Percentiles rank a stretch among this genome's conserved stretches.
These are phyloP conservation scores for Microcebus lehilahytsara DNA, from an alignment of 2,113 vertebrate species.

Conservation along the genomic window DNA sequence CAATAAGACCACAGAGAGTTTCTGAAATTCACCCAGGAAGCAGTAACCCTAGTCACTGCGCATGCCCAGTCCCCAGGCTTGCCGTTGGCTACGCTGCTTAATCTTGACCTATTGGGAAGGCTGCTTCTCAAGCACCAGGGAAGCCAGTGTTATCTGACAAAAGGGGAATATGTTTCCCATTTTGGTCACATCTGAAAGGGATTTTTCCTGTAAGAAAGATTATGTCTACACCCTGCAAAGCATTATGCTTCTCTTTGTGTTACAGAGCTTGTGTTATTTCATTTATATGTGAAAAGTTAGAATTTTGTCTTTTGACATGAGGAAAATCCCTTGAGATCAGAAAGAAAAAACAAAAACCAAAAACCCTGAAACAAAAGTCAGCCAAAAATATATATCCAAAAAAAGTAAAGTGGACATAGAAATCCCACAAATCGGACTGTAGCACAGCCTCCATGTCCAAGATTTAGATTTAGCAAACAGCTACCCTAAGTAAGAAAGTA, in stretches of 20 bases:
- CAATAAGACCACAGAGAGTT: not conserved
- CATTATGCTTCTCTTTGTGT: not conserved
- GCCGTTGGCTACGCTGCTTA: not conserved
- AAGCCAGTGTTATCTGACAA: not conserved
- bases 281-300: constrained; percentile 43
- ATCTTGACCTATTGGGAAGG: not conserved
- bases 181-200: constrained; percentile 52
- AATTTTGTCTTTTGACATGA: constrained; percentile 30
- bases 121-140: not conserved
- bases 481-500: constrained; percentile 10
- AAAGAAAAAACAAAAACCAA: not conserved
- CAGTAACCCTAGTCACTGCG: fast-evolving
- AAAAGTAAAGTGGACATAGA: not conserved
- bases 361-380: not conserved
- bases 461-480: not conserved
- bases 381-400: not conserved
- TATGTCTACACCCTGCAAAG: constrained; percentile 1
- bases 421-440: not conserved
- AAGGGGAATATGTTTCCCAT: constrained; percentile 16
- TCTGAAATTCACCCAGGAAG: not conserved
- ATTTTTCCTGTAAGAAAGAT: constrained; percentile 44
- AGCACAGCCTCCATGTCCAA: not conserved
- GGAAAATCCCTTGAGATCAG: constrained; percentile 2
- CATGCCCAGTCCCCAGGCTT: not conserved
- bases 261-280: not conserved